Evolutionary conservation across 1,140 invertebrate genomes (phyloP).

Genomic region (Diorhabda elongata): DNA sequence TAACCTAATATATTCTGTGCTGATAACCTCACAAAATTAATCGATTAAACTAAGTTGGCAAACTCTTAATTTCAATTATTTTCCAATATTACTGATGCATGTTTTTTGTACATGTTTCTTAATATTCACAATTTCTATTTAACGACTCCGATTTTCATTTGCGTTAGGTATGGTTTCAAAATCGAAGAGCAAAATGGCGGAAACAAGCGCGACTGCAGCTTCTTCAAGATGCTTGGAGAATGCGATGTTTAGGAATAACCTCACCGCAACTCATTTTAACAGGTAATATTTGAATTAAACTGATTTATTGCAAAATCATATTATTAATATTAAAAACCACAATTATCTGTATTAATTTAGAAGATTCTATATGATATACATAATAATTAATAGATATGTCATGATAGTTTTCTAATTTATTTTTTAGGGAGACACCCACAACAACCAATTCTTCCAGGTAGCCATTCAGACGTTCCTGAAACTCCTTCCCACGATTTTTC

Average conservation of each 20-base stretch:
- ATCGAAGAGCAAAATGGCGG: constrained; percentile 81
- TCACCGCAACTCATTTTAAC: constrained; percentile 55
- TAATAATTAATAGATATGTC: too few species aligned
- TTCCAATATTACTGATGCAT: too few species aligned
- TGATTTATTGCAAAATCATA: not conserved
- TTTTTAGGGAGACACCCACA: constrained; percentile 32
- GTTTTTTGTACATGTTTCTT: too few species aligned
- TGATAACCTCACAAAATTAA: too few species aligned
- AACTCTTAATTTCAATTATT: too few species aligned
- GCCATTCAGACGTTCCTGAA: constrained; percentile 26
- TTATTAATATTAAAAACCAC: not conserved
- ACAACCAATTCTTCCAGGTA: constrained; percentile 25
- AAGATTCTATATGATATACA: too few species aligned
- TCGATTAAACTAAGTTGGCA: too few species aligned
- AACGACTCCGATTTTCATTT: too few species aligned
- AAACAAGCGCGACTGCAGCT: constrained; percentile 81
- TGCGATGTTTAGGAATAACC: constrained; percentile 76
- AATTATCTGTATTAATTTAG: not conserved
- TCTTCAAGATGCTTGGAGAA: constrained; percentile 83
- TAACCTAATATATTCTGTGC: too few species aligned
- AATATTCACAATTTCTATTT: too few species aligned
- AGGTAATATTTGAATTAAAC: constrained; percentile 26
- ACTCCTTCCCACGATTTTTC: constrained; percentile 35
- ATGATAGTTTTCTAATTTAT: too few species aligned
- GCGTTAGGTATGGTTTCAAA: constrained; percentile 83